Evolutionary conservation across 37 sponge, comb jelly and placozoan species (phyloP), one percentile per base, ranked within the genome.

Genomic region (Halichondria panicea): DNA sequence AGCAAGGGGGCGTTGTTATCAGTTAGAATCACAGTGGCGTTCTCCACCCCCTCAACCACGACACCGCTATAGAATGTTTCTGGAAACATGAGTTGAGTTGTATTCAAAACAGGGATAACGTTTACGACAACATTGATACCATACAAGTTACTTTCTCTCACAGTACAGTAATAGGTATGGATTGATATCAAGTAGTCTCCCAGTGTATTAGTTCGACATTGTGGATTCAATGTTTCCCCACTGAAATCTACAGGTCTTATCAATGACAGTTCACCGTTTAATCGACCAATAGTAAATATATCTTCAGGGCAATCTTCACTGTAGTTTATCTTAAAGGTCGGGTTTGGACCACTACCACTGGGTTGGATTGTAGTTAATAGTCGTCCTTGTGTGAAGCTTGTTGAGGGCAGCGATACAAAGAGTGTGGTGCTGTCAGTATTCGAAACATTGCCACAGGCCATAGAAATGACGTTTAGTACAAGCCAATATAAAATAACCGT

Each of bases 121-220:
- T 84, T 46, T 18, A 84, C 70, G 3, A 76, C 52, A 5, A 70
- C 31, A 32, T 24, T 61, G 22, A 76, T 58, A 35, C 77, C 71
- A 32, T 18, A 3, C 0, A 19, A 21, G 15, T 25, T 46, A 28
- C 61, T 69, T 1, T 50, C 34, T 30, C 48, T 35, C 7, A 76
- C 63, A 48, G 76, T 70, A 42, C 84, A 84, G 34, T 42, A 32
- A 55, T 40, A 84, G 15, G 70, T 75, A 42, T 60, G 36, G 18
- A 84, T 30, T 37, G 84, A 38, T 18, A 60, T 65, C 55, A 77
- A 53, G 27, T 48, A 19, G 30, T 7, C 31, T 40, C 36, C 35
- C n/a, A 52, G 2, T 1, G 59, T 58, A 21, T 7, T 6, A 6
- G 25, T 30, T 12, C 67, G 42, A 58, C 60, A 57, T 19, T n/a